Conservation (phyloP, 2,797 vertebrate genomes). For the Poecilia gillii region DNA sequence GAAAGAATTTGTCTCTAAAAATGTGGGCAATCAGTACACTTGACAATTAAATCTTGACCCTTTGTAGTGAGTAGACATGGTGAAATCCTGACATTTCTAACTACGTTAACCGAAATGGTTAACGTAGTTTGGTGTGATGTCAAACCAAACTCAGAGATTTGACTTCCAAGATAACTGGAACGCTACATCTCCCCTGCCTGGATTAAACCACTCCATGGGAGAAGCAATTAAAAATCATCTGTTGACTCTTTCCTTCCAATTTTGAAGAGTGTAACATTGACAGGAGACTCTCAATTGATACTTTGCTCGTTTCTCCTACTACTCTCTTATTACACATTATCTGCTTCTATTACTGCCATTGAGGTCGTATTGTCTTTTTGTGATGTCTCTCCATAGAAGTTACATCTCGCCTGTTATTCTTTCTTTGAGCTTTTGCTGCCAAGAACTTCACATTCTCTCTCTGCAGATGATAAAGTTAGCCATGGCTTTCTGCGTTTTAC, state of each 20-base stretch:
- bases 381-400: neutral
- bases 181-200: neutral
- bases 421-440: neutral
- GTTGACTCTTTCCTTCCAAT: neutral
- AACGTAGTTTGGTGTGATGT: too few species aligned
- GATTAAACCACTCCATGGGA: neutral
- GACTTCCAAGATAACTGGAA: too few species aligned
- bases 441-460: neutral
- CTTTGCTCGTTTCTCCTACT: neutral
- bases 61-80: too few species aligned
- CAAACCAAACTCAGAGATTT: too few species aligned
- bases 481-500: neutral
- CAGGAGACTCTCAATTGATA: neutral
- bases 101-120: too few species aligned
- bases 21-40: too few species aligned
- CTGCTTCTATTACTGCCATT: neutral
- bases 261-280: neutral
- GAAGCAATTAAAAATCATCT: neutral
- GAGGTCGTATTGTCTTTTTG: neutral
- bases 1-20: too few species aligned
- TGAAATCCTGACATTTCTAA: too few species aligned
- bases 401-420: neutral
- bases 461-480: neutral
- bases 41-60: too few species aligned
- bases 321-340: neutral